Conservation (phyloP, 1,140 invertebrate genomes). For the Euura saliciscinereae region DNA sequence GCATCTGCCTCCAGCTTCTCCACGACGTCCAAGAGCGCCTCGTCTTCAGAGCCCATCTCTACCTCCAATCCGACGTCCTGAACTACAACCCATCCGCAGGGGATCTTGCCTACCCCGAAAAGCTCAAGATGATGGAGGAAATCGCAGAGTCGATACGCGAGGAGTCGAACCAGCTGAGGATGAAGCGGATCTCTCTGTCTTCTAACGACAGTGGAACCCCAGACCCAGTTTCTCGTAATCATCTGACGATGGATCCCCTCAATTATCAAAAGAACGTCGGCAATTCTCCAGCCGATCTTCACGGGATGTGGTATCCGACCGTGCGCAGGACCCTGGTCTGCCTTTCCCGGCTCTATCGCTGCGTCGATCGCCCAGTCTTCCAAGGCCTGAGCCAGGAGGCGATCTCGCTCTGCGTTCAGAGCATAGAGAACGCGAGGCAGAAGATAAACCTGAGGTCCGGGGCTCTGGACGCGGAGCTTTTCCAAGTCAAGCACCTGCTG, state of each 20-base stretch:
- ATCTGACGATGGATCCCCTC: constrained; percentile 50
- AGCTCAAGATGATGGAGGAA: constrained; percentile 95
- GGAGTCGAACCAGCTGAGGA: constrained; percentile 45
- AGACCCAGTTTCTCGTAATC: constrained; percentile 45
- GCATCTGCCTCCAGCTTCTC: constrained; percentile 83
- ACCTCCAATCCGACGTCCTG: constrained; percentile 90
- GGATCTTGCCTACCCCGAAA: constrained; percentile 97
- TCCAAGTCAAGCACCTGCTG: constrained; percentile 97
- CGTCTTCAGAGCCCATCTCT: constrained; percentile 94
- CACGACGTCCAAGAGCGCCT: constrained; percentile 97
- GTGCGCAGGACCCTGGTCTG: constrained; percentile 94
- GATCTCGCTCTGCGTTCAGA: constrained; percentile 88
- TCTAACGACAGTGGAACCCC: constrained; percentile 38
- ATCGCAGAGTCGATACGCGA: constrained; percentile 53
- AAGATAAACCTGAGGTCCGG: constrained; percentile 73
- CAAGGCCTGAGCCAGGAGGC: constrained; percentile 96
- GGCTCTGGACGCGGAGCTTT: constrained; percentile 89
- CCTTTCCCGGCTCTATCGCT: constrained; percentile 92
- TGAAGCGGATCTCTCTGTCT: constrained; percentile 50
- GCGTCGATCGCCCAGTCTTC: constrained; percentile 94
- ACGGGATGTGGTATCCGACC: constrained; percentile 99
- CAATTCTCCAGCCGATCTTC: constrained; percentile 91
- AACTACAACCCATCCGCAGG: constrained; percentile 89
- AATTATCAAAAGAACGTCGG: constrained; percentile 40
- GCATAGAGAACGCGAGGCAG: constrained; percentile 78